phyloP scores from a whole-genome alignment of 1,140 invertebrate species.

The Anastrepha ludens region DNA sequence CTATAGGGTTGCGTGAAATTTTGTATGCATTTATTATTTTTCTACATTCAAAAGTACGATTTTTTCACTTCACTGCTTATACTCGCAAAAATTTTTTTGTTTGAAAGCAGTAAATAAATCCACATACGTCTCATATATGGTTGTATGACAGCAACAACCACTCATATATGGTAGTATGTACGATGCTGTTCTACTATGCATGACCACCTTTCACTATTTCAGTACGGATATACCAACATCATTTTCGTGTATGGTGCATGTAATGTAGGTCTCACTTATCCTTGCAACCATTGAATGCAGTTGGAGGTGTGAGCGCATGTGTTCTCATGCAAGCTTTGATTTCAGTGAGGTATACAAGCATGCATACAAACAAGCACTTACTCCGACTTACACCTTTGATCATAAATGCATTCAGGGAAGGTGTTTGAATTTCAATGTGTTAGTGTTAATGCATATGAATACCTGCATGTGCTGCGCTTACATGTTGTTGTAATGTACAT shows the following conservation, averaged over 20 bases:
- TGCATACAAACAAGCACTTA: not conserved
- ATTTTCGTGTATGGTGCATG: no score
- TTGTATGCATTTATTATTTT: no score
- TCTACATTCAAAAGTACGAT: not conserved
- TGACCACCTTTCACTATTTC: slow-evolving; percentile 10
- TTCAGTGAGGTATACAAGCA: not conserved
- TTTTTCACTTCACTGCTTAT: not conserved
- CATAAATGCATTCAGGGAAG: not conserved
- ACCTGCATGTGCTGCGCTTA: not conserved
- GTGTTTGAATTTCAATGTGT: not conserved
- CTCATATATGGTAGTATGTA: no score
- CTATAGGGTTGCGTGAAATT: no score
- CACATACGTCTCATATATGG: no score
- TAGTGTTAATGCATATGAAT: not conserved
- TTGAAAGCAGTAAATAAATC: not conserved
- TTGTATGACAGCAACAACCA: no score
- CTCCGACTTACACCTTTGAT: not conserved
- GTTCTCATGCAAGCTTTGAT: not conserved
- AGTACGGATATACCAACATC: not conserved
- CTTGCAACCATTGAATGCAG: not conserved
- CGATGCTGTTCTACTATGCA: not conserved
- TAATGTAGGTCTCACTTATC: not conserved
- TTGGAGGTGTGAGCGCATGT: not conserved
- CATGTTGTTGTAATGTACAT: not conserved
- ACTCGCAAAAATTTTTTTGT: not conserved